Evolutionary conservation across 2,113 vertebrate genomes (phyloP).

Genomic region (Myotis lucifugus): DNA sequence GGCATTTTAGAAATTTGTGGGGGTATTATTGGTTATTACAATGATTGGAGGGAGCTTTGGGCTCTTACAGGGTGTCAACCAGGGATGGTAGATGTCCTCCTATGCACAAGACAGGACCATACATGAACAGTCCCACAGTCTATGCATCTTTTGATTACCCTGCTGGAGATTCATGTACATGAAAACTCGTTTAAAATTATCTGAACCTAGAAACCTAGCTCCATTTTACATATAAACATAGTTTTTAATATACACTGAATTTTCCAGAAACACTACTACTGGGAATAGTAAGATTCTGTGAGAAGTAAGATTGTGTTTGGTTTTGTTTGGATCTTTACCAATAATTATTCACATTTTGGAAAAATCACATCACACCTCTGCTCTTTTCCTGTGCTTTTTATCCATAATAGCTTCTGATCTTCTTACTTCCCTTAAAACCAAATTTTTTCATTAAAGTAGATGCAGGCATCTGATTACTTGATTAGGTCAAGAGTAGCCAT

Average conservation of each 20-base stretch:
- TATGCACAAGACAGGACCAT: neutral
- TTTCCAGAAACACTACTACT: slow-evolving; percentile 34
- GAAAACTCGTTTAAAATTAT: neutral
- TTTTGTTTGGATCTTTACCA: slow-evolving; percentile 42
- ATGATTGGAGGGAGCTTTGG: neutral
- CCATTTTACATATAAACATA: slow-evolving; percentile 1
- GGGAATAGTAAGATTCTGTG: slow-evolving; percentile 31
- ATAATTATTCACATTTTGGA: slow-evolving; percentile 26
- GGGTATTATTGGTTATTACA: neutral
- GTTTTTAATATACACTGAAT: neutral
- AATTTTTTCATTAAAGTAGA: slow-evolving; percentile 25
- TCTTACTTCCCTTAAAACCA: neutral
- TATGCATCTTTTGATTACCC: neutral
- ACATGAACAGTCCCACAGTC: neutral
- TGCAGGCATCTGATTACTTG: neutral
- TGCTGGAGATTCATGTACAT: neutral
- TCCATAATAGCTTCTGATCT: neutral
- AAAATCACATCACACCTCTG: slow-evolving; percentile 32
- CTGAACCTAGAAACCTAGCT: neutral
- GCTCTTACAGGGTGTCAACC: neutral
- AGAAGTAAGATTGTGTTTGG: neutral
- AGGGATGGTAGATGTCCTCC: neutral
- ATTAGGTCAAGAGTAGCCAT: neutral
- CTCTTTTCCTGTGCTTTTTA: slow-evolving; percentile 29
- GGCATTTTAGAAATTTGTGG: neutral